Base-by-base conservation (phyloP, 2,797 vertebrate genomes). In the Manis javanica region DNA sequence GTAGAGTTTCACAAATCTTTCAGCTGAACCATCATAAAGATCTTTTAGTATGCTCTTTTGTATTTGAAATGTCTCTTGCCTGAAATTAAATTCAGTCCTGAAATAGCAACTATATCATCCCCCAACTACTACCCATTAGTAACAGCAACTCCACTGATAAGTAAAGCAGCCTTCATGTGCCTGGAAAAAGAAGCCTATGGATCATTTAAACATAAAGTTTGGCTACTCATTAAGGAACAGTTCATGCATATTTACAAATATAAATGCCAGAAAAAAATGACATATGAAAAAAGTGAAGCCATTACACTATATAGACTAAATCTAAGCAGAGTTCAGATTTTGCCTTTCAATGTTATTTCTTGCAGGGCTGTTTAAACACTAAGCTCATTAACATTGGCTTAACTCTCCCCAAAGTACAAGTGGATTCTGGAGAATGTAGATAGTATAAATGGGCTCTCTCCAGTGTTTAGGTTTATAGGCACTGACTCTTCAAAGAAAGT, bases 41-140 rank as follows among this genome's bases (percentile, higher is more conserved):
- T 94, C 61, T 93, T 94, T 93, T 59, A 29, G 91, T 94, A 37
- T 87, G 57, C 72, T 83, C 85, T 97, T 94, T 97, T 96, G 26
- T 94, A 86, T 96, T 96, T 94, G 91, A 97, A 96, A 79, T 95
- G 88, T 92, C 87, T 96, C 89, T 97, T 97, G 87, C 94, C 95
- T 93, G 94, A 96, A 98, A 96, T 97, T 96, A 96, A 97, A 96
- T 95, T 95, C 86, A 72, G 55, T 97, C 90, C 87, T 91, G 96
- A 97, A 97, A 98, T 97, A 97, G 96, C 82, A 90, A 88, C 96
- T 95, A 46, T 97, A 97, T 97, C 97, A 97, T 94, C 90, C 89
- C 64, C 91, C 93, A 91, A 68, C 94, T 79, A 93, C 95, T 97
- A 97, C 64, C 97, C 87, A 96, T 94, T 97, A 97, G 96, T 86